These are phyloP conservation scores for Ibidorhyncha struthersii DNA, from an alignment of 2,113 vertebrate species.

Conservation along the genomic window DNA sequence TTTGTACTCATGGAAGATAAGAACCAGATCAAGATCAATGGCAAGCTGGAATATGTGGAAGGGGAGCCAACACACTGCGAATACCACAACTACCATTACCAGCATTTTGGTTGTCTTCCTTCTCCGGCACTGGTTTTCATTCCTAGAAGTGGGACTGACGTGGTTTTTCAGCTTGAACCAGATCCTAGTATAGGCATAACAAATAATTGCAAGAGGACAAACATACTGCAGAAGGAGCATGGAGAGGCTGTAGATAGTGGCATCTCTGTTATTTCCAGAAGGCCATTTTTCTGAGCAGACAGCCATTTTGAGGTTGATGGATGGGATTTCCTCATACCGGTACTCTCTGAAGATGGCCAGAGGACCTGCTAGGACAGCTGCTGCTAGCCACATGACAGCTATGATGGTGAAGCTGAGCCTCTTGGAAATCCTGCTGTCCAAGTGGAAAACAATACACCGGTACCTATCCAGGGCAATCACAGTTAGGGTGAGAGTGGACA, in stretches of 20 bases:
- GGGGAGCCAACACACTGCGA: constrained; percentile 89
- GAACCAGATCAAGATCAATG: constrained; percentile 86
- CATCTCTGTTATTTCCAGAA: constrained; percentile 81
- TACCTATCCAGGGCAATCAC: constrained; percentile 91
- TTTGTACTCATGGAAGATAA: constrained; percentile 89
- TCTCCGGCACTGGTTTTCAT: constrained; percentile 81
- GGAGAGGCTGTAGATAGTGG: constrained; percentile 90
- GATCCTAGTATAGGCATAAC: constrained; percentile 90
- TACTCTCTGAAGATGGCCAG: constrained; percentile 92
- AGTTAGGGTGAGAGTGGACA: constrained; percentile 88
- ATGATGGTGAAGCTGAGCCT: constrained; percentile 85
- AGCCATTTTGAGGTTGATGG: constrained; percentile 83
- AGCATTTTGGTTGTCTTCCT: constrained; percentile 93
- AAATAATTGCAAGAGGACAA: constrained; percentile 86
- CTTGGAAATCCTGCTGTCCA: constrained; percentile 85
- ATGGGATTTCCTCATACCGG: constrained; percentile 84
- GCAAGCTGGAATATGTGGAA: constrained; percentile 90
- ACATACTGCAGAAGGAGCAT: constrained; percentile 92
- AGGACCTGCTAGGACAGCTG: constrained; percentile 84
- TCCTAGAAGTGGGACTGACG: constrained; percentile 83
- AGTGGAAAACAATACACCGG: constrained; percentile 90
- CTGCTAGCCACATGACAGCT: constrained; percentile 82
- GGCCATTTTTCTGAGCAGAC: constrained; percentile 94
- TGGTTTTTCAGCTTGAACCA: constrained; percentile 93
- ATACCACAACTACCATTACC: constrained; percentile 88